A percentile compares a stretch with the other conserved stretches of the same genome.
Evolutionary conservation across 2,888 invertebrate genomes (phyloP).

Genomic region (Holacanthella duospinosa): DNA sequence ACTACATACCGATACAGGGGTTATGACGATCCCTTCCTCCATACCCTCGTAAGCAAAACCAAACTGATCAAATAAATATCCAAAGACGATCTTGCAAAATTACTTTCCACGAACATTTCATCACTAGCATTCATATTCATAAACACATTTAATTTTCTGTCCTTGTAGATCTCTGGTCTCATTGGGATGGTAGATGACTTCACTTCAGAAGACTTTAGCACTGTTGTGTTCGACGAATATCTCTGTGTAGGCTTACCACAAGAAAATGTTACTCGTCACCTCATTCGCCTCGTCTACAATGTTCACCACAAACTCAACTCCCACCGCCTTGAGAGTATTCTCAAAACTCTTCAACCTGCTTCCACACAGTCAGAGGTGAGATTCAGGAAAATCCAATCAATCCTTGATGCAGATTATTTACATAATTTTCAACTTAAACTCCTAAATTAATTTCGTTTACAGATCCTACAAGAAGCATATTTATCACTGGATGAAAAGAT

Average conservation of each 20-base stretch:
- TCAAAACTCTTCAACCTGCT: conserved; percentile 62
- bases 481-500: conserved; percentile 31
- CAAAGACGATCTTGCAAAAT: background rate
- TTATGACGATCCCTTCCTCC: conserved; percentile 89
- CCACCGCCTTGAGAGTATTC: conserved; percentile 63
- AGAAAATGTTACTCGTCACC: conserved; percentile 84
- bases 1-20: conserved; percentile 84
- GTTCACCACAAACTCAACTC: conserved; percentile 74
- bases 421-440: too few relatives aligned
- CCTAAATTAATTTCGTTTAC: too few relatives aligned
- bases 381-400: too few relatives aligned
- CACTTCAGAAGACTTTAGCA: conserved; percentile 85
- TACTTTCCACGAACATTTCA: too few relatives aligned
- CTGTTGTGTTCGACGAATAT: conserved; percentile 89
- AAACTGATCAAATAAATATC: background rate
- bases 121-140: background rate
- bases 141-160: conserved; percentile 5
- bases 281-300: conserved; percentile 82
- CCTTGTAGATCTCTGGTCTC: conserved; percentile 55
- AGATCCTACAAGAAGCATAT: conserved; percentile 24
- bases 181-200: conserved; percentile 87
- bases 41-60: conserved; percentile 58
- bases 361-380: conserved; percentile 39
- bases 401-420: too few relatives aligned
- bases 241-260: conserved; percentile 78